Evolutionary conservation across 2,888 invertebrate species (phyloP).

Genomic region (Ophion costatus): DNA sequence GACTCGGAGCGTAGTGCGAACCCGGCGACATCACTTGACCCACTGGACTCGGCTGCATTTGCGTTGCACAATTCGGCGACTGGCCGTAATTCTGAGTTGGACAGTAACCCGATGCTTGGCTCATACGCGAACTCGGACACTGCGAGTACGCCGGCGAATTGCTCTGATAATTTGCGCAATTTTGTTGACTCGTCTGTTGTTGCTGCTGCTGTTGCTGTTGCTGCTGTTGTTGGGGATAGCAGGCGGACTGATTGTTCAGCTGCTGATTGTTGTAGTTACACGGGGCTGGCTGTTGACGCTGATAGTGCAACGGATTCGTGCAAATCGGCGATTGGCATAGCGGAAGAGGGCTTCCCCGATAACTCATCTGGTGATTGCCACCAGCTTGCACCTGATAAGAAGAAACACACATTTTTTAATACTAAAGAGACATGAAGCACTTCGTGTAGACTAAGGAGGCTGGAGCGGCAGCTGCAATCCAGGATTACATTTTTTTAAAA

Average conservation of each 20-base stretch:
- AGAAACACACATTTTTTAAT: background rate
- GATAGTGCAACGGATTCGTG: slow-evolving; percentile 79
- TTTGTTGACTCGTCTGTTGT: slow-evolving; percentile 55
- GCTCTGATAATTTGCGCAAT: slow-evolving; percentile 76
- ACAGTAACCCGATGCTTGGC: slow-evolving; percentile 77
- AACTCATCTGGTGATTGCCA: slow-evolving; percentile 77
- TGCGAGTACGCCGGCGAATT: slow-evolving; percentile 77
- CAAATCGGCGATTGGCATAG: slow-evolving; percentile 81
- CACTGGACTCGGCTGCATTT: slow-evolving; percentile 74
- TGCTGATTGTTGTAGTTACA: slow-evolving; percentile 77
- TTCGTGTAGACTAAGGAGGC: background rate
- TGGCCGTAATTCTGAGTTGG: slow-evolving; percentile 76
- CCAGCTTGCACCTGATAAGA: slow-evolving; percentile 78
- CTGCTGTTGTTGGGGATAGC: slow-evolving; percentile 73
- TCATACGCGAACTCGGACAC: slow-evolving; percentile 78
- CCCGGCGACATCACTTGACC: slow-evolving; percentile 81
- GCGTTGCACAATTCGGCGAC: slow-evolving; percentile 73
- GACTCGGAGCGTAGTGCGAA: slow-evolving; percentile 79
- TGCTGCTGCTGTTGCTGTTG: slow-evolving; percentile 70
- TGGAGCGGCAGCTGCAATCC: no score
- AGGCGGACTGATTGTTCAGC: slow-evolving; percentile 68
- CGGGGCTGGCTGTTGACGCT: slow-evolving; percentile 74
- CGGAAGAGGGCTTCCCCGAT: slow-evolving; percentile 80
- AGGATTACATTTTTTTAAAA: no score
- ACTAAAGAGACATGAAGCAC: background rate